Evolutionary conservation across 2,113 vertebrate species (phyloP).

Genomic region (Periophthalmodon schlosseri): DNA sequence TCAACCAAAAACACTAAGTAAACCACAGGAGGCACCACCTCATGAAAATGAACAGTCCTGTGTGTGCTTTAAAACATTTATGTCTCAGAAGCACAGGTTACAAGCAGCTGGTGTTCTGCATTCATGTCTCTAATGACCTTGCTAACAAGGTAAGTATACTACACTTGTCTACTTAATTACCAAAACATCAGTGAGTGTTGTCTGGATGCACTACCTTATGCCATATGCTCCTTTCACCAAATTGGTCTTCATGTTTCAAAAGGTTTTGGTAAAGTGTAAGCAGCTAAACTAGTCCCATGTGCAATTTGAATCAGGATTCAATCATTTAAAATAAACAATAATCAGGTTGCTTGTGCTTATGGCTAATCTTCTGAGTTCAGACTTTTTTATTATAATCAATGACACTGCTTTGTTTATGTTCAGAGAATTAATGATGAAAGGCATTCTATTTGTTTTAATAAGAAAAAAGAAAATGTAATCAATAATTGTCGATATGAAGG

Average conservation of each 20-base stretch:
- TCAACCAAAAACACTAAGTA: constrained; percentile 51
- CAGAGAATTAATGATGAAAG: not conserved
- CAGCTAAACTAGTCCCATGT: not conserved
- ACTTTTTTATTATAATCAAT: not conserved
- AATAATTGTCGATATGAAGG: not conserved
- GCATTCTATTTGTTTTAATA: not conserved
- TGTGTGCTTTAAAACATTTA: constrained; percentile 49
- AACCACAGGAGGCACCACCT: constrained; percentile 63
- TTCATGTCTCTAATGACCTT: constrained; percentile 54
- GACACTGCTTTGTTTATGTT: not conserved
- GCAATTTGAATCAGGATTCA: too few relatives aligned
- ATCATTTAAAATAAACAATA: too few relatives aligned
- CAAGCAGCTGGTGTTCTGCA: constrained; percentile 64
- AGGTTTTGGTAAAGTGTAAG: not conserved
- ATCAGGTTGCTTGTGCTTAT: too few relatives aligned
- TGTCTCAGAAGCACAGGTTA: constrained; percentile 55
- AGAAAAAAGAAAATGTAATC: not conserved
- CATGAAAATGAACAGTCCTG: constrained; percentile 65
- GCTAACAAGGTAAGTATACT: constrained; percentile 4
- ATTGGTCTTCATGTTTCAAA: not conserved
- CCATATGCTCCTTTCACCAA: not conserved
- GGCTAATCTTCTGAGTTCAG: too few relatives aligned
- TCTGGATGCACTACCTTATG: not conserved
- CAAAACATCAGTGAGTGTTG: constrained; percentile 19
- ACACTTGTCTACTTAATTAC: constrained; percentile 28